Percentiles rank a stretch among this genome's conserved stretches.
Conservation (phyloP, 2,888 invertebrate genomes). For the Eupithecia exiguata region DNA sequence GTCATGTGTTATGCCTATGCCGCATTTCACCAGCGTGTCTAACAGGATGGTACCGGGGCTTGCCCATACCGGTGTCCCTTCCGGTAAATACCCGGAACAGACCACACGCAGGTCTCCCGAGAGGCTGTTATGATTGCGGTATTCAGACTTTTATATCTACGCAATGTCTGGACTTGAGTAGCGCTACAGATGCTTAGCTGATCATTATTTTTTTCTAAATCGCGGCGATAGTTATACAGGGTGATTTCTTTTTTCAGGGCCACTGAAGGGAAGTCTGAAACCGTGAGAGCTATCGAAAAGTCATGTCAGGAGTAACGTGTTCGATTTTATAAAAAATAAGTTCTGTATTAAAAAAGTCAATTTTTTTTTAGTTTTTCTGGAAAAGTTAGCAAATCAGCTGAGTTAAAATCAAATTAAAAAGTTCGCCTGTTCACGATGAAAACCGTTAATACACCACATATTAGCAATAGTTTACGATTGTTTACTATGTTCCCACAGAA, state of each 20-base stretch:
- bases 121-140: background rate
- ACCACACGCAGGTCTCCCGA: background rate
- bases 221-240: too few species aligned
- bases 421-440: background rate
- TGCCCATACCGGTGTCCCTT: constrained; percentile 5
- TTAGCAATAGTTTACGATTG: constrained; percentile 2
- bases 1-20: too few species aligned
- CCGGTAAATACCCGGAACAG: constrained; percentile 1
- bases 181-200: too few species aligned
- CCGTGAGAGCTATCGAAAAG: too few species aligned
- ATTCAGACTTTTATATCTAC: background rate
- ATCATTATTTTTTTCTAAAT: too few species aligned
- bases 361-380: too few species aligned
- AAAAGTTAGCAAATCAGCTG: background rate
- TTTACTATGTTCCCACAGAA: constrained; percentile 19
- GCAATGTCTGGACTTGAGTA: background rate
- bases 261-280: too few species aligned
- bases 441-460: background rate
- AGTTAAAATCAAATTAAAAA: background rate
- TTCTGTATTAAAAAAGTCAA: too few species aligned
- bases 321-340: too few species aligned
- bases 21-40: too few species aligned
- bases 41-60: background rate
- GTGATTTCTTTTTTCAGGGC: too few species aligned
- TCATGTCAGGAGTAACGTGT: too few species aligned